phyloP scores from a whole-genome alignment of 2,888 invertebrate genomes.

The Eupithecia vulgata region DNA sequence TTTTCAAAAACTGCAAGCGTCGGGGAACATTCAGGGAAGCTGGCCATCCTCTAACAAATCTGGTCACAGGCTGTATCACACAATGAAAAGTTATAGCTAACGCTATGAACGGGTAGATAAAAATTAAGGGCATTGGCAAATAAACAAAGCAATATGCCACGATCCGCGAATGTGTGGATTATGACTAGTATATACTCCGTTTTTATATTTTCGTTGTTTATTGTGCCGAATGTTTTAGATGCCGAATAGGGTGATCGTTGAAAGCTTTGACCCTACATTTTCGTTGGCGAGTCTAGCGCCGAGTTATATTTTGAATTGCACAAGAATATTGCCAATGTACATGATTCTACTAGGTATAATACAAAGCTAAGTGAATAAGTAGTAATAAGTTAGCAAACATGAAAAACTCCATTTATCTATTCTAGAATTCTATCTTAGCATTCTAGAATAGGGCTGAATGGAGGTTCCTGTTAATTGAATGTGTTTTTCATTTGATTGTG shows the following conservation, averaged over 20 bases:
- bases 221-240: background rate
- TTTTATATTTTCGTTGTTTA: background rate
- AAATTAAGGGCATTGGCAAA: background rate
- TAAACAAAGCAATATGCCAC: conserved; percentile 5
- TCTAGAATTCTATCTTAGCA: too few species aligned
- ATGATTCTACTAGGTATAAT: too few species aligned
- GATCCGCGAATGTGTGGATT: background rate
- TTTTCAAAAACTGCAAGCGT: background rate
- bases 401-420: too few species aligned
- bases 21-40: background rate
- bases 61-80: background rate
- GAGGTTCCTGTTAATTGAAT: too few species aligned
- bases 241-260: background rate
- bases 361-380: too few species aligned
- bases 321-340: background rate
- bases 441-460: too few species aligned
- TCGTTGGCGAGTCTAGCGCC: background rate
- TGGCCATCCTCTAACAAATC: background rate
- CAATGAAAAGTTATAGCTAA: background rate
- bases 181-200: background rate
- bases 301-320: too few species aligned
- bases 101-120: background rate
- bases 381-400: too few species aligned
- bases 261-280: background rate
- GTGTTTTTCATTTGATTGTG: background rate